Evolutionary conservation across 2,797 vertebrate genomes (phyloP).

Genomic region (Sebastes minor): DNA sequence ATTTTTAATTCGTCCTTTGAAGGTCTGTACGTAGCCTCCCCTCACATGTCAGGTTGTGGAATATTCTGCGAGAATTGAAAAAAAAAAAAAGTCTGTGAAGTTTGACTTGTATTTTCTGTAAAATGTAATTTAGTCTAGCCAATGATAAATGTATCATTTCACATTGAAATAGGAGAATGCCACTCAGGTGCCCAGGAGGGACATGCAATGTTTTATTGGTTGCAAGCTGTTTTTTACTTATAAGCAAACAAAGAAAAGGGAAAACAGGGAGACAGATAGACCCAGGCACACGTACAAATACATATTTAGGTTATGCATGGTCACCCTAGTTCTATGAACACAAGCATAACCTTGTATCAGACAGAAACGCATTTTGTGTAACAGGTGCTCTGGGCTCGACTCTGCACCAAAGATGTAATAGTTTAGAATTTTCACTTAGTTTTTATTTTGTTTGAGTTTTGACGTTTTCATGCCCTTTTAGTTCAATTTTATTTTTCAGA

Average conservation of each 20-base stretch:
- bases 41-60: constrained; percentile 1
- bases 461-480: background rate
- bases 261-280: background rate
- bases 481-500: background rate
- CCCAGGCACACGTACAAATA: background rate
- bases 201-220: constrained; percentile 31
- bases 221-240: constrained; percentile 11
- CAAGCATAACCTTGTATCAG: background rate
- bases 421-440: background rate
- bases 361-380: background rate
- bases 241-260: constrained; percentile 16
- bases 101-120: constrained; percentile 22
- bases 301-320: background rate
- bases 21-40: constrained; percentile 5
- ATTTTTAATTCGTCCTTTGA: constrained; percentile 53
- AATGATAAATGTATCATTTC: constrained; percentile 49
- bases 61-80: constrained; percentile 14
- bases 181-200: constrained; percentile 20
- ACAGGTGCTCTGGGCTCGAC: background rate
- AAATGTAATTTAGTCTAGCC: constrained; percentile 34
- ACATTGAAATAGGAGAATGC: constrained; percentile 46
- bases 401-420: background rate
- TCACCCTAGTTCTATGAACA: background rate
- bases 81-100: background rate
- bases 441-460: background rate